A percentile compares a stretch with the other conserved stretches of the same genome.
Conservation (phyloP, 2,113 vertebrate species). For the Notarius quadriscutis region DNA sequence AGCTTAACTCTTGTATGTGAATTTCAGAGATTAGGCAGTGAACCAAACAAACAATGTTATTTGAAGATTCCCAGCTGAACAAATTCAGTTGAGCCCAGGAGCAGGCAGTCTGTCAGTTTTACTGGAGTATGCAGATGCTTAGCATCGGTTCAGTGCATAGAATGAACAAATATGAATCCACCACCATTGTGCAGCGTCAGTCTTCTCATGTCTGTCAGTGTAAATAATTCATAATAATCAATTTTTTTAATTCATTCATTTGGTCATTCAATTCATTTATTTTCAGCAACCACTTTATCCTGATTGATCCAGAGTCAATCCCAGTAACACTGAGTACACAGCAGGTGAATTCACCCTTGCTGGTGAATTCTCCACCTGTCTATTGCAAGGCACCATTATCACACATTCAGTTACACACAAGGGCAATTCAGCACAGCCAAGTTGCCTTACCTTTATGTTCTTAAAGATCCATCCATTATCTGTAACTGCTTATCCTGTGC, state of each 20-base stretch:
- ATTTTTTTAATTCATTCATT: not conserved
- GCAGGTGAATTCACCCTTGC: not conserved
- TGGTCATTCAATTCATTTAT: not conserved
- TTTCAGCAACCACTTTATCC: not conserved
- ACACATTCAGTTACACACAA: not conserved
- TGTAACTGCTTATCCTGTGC: too few species aligned
- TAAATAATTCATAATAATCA: not conserved
- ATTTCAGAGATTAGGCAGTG: conserved; percentile 62
- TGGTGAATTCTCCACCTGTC: not conserved
- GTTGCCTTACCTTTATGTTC: not conserved
- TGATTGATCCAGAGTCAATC: not conserved
- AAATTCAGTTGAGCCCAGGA: conserved; percentile 57
- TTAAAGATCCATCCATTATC: too few species aligned
- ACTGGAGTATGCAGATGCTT: conserved; percentile 55
- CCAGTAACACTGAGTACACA: not conserved
- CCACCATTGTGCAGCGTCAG: not conserved
- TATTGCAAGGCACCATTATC: not conserved
- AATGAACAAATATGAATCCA: conserved; percentile 13
- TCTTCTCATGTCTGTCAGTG: not conserved
- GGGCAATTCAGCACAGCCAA: not conserved
- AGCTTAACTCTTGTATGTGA: conserved; percentile 49
- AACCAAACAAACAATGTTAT: conserved; percentile 61
- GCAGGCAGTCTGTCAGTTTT: conserved; percentile 64
- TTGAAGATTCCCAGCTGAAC: conserved; percentile 67
- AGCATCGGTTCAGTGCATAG: conserved; percentile 14